A percentile compares a stretch with the other conserved stretches of the same genome.
Conservation (phyloP, 2,888 invertebrate species). For the Exephanes ischioxanthus region DNA sequence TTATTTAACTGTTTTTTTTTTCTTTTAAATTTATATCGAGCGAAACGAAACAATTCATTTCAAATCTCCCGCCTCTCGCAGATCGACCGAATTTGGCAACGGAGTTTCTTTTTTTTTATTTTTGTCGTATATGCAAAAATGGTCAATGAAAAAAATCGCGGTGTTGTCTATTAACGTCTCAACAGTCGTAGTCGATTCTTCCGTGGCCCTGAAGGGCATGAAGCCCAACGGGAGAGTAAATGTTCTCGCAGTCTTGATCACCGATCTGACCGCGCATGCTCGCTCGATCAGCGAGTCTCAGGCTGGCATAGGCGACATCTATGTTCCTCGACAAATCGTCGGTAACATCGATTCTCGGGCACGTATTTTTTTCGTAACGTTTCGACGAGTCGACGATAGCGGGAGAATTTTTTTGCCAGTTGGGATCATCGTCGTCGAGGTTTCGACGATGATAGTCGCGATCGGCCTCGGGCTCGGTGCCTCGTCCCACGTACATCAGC, state of each 20-base stretch:
- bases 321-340: conserved; percentile 17
- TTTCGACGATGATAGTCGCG: conserved; percentile 71
- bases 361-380: conserved; percentile 40
- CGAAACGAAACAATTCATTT: neutral
- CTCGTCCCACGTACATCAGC: conserved; percentile 79
- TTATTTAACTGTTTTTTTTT: neutral
- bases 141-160: conserved; percentile 29
- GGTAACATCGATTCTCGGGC: conserved; percentile 28
- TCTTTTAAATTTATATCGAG: neutral
- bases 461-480: conserved; percentile 68
- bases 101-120: neutral
- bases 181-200: conserved; percentile 69
- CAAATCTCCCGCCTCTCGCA: neutral
- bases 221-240: conserved; percentile 68
- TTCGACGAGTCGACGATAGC: neutral
- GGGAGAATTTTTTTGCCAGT: neutral
- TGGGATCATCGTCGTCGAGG: conserved; percentile 66
- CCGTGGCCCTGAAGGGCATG: conserved; percentile 55
- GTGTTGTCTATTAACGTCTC: conserved; percentile 29
- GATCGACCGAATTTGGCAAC: conserved; percentile 19
- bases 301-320: conserved; percentile 67
- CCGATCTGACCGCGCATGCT: conserved; percentile 26
- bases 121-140: neutral
- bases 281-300: conserved; percentile 52
- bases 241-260: conserved; percentile 68